Evolutionary conservation across 2,888 invertebrate species (phyloP), one percentile per base, ranked within the genome.

Genomic region (Brachylomia viminalis): DNA sequence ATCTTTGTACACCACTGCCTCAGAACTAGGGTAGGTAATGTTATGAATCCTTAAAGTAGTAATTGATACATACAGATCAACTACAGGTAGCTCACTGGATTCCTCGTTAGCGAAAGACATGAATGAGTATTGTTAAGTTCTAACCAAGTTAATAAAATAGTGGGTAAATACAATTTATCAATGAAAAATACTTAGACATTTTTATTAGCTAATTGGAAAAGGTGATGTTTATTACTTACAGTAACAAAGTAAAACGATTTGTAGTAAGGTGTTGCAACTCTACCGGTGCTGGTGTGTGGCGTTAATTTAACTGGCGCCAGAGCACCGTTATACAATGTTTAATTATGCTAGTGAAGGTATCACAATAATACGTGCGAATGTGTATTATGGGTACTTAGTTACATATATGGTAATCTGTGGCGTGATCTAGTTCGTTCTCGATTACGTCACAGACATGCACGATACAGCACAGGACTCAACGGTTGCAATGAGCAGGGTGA

Each of bases 291-390:
- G 45, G 17, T n/a, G 7, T 20, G 20, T 56, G 20, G 10, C 54
- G 42, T 59, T 42, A 17, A 52, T 54, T 58, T 54, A 17, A 79
- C 59, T 38, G 65, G 54, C 45, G 68, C 59, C 52, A 52, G n/a
- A 33, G 47, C 11, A 67, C 27, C 15, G 54, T 66, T 67, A 79
- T 20, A 49, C 27, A 67, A 58, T 49, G 8, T 52, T 80, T 65
- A 80, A 72, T 58, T 69, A 61, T 72, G 68, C 38, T 59, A 49
- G 38, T 33, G 47, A 67, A 78, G 52, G 47, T 72, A 69, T 67
- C 67, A 80, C 47, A 73, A 80, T 69, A 81, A 62, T 76, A 84
- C 82, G 85, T 82, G 85, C 62, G 13, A 59, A 70, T 72, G 64
- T 67, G 27, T 59, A 72, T 61, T 42, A 85, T 73, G 52, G 72